phyloP scores from a whole-genome alignment of 2,797 vertebrate species.

The Chloroceryle inda region DNA sequence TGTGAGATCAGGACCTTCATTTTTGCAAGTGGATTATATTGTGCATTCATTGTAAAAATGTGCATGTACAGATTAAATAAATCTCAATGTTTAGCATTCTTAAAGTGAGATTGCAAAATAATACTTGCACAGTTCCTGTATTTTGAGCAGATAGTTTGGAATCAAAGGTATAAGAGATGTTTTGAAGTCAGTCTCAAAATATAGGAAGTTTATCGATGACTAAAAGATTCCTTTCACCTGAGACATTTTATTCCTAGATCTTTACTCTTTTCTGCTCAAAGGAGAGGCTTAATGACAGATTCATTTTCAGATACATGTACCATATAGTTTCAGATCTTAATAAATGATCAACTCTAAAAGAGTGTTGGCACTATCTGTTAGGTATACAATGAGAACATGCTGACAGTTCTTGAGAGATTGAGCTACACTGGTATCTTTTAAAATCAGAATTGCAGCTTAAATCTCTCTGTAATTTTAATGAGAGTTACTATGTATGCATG shows the following conservation, averaged over 20 bases:
- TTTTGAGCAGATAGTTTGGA: not conserved
- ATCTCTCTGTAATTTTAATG: not conserved
- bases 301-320: not conserved
- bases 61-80: not conserved
- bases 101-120: not conserved
- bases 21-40: not conserved
- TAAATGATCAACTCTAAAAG: not conserved
- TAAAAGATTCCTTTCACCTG: conserved; percentile 6
- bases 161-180: not conserved
- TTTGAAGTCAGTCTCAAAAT: not conserved
- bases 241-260: not conserved
- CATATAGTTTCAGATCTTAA: not conserved
- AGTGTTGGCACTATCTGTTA: not conserved
- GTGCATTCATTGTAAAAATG: not conserved
- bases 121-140: not conserved
- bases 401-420: not conserved
- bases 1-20: not conserved
- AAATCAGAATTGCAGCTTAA: not conserved
- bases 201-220: not conserved
- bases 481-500: not conserved
- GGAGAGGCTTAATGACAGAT: not conserved
- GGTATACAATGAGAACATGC: not conserved
- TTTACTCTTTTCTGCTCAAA: conserved; percentile 12
- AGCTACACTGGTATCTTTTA: not conserved
- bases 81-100: not conserved